These are phyloP conservation scores for Dipodomys merriami DNA, from an alignment of 2,113 vertebrate genomes.

Conservation along the genomic window DNA sequence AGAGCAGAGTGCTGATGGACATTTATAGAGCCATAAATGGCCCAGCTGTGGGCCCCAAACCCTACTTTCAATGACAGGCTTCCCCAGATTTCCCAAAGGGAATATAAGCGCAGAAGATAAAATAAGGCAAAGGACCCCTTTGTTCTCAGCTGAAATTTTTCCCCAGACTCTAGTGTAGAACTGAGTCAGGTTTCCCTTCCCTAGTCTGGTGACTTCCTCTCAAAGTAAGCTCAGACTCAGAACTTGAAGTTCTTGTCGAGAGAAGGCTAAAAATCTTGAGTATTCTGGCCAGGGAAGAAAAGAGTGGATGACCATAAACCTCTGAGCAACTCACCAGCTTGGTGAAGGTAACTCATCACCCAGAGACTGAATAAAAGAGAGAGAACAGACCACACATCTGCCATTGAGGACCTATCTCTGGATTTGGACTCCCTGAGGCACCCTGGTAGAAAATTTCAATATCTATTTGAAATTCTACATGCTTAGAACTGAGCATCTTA, in stretches of 20 bases:
- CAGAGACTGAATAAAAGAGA: neutral
- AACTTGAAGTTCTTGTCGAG: neutral
- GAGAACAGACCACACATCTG: neutral
- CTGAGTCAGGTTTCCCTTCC: neutral
- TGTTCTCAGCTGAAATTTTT: neutral
- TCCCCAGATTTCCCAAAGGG: neutral
- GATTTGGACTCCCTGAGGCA: too few species aligned
- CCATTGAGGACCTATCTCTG: too few species aligned
- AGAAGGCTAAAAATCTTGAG: neutral
- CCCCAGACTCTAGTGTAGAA: neutral
- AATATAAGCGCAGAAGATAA: neutral
- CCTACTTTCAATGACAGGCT: neutral
- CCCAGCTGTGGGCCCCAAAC: neutral
- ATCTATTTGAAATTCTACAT: too few species aligned
- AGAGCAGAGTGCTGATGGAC: neutral
- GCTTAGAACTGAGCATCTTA: neutral
- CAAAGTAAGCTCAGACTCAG: neutral
- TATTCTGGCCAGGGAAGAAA: neutral
- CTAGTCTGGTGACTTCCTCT: neutral
- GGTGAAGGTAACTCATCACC: neutral
- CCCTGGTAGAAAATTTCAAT: too few species aligned
- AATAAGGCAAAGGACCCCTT: neutral
- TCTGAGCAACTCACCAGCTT: neutral
- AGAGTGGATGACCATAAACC: too few species aligned
- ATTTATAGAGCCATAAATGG: conserved; percentile 7